Evolutionary conservation across 2,888 invertebrate genomes (phyloP), one percentile per base, ranked within the genome.

Genomic region (Trachelus troglodyta): DNA sequence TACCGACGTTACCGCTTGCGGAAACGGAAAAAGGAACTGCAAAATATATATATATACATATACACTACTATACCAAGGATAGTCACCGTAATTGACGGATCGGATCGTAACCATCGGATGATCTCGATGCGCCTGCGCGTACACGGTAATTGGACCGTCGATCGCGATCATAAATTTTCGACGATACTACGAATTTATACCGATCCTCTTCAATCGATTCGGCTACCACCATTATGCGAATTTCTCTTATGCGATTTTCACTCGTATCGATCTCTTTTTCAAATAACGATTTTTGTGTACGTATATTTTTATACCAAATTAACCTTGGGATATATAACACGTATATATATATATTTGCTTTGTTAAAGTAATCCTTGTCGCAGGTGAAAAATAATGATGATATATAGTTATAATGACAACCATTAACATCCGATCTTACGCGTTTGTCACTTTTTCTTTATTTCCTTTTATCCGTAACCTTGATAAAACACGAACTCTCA

Each of bases 41-140:
- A 23, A 6, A 23, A 23, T 0, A 56, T 23, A 56, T 56, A 56
- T 40, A 40, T 40, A 40, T 23, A 23, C 2, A 9, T 15, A 0
- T 56, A 56, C 23, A 23, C 56, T 23, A 6, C 56, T 56, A 56
- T 56, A 56, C 56, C 56, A 56, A 23, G 56, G 9, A 56, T 56
- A 56, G 56, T 56, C 23, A 81, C 84, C 79, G 83, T 85, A 85
- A 85, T 85, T 85, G 85, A 85, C 85, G 85, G 82, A 85, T 85
- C 83, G 83, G 77, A 79, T 81, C 80, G 80, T 81, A 84, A 81
- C 81, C 82, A 85, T 83, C 83, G 74, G 69, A 69, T 77, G 79
- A 80, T 80, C 77, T 80, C 80, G 74, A 81, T 79, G 79, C 82
- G 56, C 56, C 56, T 80, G 83, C 78, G 80, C 83, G 81, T 82